phyloP scores from a whole-genome alignment of 30 jellyfish, hydroid and myxozoan species.

The Aurelia sp. region DNA sequence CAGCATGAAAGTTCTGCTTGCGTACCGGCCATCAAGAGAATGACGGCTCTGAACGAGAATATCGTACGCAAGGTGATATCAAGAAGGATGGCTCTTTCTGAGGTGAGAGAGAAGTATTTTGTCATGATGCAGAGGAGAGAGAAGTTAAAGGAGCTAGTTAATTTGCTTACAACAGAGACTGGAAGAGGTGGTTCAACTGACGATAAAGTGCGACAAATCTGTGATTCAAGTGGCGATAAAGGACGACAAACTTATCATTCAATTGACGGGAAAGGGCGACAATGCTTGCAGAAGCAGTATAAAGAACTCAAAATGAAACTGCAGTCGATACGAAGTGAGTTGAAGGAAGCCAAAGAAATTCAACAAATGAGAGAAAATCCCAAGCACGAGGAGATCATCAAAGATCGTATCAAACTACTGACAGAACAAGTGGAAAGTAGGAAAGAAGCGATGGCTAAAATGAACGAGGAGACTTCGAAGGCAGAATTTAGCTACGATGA shows the following conservation, averaged over 20 bases:
- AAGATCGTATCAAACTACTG: conserved; percentile 43
- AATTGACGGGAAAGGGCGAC: conserved; percentile 2
- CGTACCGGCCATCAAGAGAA: conserved; percentile 10
- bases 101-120: neutral
- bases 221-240: neutral
- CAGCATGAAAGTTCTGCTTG: conserved; percentile 33
- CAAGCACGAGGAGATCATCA: conserved; percentile 56
- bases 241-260: neutral
- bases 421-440: conserved; percentile 36
- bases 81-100: neutral
- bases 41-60: conserved; percentile 26
- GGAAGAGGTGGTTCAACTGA: neutral
- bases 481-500: conserved; percentile 24
- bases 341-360: conserved; percentile 12
- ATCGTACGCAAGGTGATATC: conserved; percentile 8
- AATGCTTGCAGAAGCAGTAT: neutral
- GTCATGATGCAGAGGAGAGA: conserved; percentile 23
- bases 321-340: neutral
- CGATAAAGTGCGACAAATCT: neutral
- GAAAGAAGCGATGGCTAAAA: conserved; percentile 12
- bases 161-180: neutral
- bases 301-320: conserved; percentile 1
- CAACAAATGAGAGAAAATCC: conserved; percentile 15
- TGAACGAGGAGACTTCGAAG: conserved; percentile 16
- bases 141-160: conserved; percentile 15